A percentile compares a stretch with the other conserved stretches of the same genome.
Evolutionary conservation across 2,888 invertebrate genomes (phyloP).

Genomic region (Cremastobaeus sp.): DNA sequence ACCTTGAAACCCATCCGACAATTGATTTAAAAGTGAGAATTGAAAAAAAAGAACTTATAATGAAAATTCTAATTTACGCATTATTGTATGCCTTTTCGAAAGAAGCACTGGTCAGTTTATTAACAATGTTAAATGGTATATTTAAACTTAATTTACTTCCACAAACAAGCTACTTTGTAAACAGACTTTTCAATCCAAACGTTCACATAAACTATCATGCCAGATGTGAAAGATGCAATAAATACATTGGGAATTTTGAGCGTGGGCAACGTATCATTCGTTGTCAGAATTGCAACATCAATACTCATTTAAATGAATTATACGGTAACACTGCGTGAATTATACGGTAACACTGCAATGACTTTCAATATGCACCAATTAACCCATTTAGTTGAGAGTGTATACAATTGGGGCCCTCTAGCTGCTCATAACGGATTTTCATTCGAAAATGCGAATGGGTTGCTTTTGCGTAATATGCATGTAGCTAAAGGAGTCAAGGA

Average conservation of each 20-base stretch:
- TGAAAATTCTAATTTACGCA: background rate
- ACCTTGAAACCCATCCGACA: no score
- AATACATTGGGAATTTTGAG: background rate
- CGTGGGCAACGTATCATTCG: background rate
- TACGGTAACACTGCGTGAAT: no score
- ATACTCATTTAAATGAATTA: background rate
- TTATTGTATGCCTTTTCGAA: background rate
- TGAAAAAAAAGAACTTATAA: background rate
- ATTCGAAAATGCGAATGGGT: conserved; percentile 19
- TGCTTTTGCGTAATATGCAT: background rate
- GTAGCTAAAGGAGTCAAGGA: conserved; percentile 10
- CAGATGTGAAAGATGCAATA: background rate
- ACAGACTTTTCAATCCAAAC: background rate
- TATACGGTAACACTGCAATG: conserved; percentile 14
- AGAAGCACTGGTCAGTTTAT: background rate
- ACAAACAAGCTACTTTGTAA: background rate
- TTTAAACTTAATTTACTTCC: background rate
- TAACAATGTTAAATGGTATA: background rate
- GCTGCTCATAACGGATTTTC: conserved; percentile 5
- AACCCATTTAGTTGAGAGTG: conserved; percentile 5
- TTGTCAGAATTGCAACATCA: background rate
- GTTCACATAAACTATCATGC: background rate
- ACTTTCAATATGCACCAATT: conserved; percentile 39
- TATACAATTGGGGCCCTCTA: conserved; percentile 9
- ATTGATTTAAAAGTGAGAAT: no score